Conservation (phyloP, 2,888 invertebrate species). For the Mythimna loreyi region DNA sequence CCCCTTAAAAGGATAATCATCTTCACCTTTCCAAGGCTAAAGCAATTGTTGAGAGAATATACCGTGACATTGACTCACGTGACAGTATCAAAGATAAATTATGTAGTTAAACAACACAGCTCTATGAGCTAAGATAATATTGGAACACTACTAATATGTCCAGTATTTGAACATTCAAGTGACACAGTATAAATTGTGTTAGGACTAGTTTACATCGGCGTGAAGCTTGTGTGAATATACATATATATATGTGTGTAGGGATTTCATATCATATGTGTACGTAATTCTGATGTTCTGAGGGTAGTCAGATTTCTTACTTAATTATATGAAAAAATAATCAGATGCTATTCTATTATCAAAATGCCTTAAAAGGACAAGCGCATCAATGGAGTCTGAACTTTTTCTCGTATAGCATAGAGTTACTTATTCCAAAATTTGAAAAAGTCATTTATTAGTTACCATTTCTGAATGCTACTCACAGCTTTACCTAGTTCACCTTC, state of each 20-base stretch:
- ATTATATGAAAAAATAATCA: too few species aligned
- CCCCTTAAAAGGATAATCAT: too few species aligned
- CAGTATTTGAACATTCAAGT: conserved; percentile 47
- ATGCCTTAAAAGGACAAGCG: too few species aligned
- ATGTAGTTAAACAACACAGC: conserved; percentile 21
- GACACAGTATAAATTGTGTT: conserved; percentile 27
- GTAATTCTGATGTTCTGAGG: neutral
- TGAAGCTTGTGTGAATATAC: neutral
- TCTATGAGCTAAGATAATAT: conserved; percentile 36
- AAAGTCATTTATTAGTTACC: neutral
- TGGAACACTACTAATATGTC: conserved; percentile 26
- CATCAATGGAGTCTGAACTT: too few species aligned
- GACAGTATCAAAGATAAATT: conserved; percentile 1
- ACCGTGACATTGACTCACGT: conserved; percentile 5
- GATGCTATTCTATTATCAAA: too few species aligned
- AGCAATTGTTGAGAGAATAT: conserved; percentile 4
- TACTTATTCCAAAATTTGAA: too few species aligned
- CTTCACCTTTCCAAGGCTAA: conserved; percentile 3
- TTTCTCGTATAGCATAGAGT: too few species aligned
- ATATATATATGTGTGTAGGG: neutral
- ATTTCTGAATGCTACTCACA: neutral
- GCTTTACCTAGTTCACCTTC: conserved; percentile 63
- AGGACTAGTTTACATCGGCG: conserved; percentile 22
- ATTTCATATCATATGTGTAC: neutral
- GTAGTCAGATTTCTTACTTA: too few species aligned